These are phyloP conservation scores for Hystrix brachyura DNA, from an alignment of 2,113 vertebrate genomes.

Conservation along the genomic window DNA sequence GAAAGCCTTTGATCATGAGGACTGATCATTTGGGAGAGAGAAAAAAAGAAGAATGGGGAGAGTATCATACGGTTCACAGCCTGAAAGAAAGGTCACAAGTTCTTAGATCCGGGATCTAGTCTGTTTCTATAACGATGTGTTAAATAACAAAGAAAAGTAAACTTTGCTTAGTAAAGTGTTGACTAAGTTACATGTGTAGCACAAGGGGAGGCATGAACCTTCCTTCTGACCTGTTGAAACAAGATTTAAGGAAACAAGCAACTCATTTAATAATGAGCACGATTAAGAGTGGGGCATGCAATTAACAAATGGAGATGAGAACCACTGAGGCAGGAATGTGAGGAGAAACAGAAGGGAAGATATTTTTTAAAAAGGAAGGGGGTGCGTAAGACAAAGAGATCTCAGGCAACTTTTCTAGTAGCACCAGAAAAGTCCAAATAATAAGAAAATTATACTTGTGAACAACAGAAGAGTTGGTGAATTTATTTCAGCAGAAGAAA, in stretches of 20 bases:
- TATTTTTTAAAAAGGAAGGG: background rate
- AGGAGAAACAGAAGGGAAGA: background rate
- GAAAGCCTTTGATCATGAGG: background rate
- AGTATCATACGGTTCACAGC: background rate
- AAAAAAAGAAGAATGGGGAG: background rate
- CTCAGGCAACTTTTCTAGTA: background rate
- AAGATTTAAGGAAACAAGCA: background rate
- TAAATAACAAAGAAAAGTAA: background rate
- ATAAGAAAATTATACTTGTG: background rate
- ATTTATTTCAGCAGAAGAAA: background rate
- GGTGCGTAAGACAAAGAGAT: background rate
- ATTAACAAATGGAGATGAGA: background rate
- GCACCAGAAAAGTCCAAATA: background rate
- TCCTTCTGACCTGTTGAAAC: background rate
- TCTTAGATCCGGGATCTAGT: background rate
- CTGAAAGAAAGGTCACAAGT: background rate
- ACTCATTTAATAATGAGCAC: background rate
- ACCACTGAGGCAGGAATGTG: background rate
- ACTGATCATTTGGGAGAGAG: background rate
- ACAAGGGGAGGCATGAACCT: background rate
- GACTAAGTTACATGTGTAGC: background rate
- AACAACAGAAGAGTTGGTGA: background rate
- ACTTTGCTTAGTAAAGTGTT: background rate
- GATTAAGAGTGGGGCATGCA: background rate
- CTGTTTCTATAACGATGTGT: background rate